Evolutionary conservation across 2,888 invertebrate genomes (phyloP).

Genomic region (Tipula vernalis): DNA sequence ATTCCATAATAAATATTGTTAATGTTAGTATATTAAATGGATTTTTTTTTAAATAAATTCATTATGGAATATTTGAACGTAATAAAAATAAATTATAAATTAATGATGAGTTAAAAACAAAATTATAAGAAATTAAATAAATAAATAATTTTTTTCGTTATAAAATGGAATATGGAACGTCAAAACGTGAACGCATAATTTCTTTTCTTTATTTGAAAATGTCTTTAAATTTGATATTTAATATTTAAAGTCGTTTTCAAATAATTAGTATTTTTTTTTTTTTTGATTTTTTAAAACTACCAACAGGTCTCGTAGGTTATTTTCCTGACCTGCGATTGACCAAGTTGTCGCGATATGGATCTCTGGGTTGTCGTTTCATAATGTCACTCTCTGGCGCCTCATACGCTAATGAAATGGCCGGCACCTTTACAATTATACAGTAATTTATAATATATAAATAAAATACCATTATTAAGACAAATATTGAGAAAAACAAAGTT

Average conservation of each 20-base stretch:
- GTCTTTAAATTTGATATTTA: not conserved
- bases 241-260: conserved; percentile 17
- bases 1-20: not conserved
- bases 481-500: not conserved
- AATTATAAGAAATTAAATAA: not conserved
- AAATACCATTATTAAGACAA: not conserved
- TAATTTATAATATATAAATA: conserved; percentile 7
- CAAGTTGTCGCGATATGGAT: conserved; percentile 96
- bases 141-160: not conserved
- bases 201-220: conserved; percentile 11
- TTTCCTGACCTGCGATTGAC: conserved; percentile 85
- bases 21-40: not conserved
- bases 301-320: conserved; percentile 17
- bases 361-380: conserved; percentile 97
- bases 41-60: not conserved
- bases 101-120: not conserved
- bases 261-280: not conserved
- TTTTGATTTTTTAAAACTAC: conserved; percentile 16
- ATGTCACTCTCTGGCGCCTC: conserved; percentile 98
- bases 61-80: not conserved
- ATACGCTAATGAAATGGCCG: conserved; percentile 98
- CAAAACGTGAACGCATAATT: conserved; percentile 8
- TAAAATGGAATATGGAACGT: not conserved
- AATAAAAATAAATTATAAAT: not conserved
- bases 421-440: conserved; percentile 56